Evolutionary conservation across 2,888 invertebrate genomes (phyloP).

Genomic region (Andricus curvator): DNA sequence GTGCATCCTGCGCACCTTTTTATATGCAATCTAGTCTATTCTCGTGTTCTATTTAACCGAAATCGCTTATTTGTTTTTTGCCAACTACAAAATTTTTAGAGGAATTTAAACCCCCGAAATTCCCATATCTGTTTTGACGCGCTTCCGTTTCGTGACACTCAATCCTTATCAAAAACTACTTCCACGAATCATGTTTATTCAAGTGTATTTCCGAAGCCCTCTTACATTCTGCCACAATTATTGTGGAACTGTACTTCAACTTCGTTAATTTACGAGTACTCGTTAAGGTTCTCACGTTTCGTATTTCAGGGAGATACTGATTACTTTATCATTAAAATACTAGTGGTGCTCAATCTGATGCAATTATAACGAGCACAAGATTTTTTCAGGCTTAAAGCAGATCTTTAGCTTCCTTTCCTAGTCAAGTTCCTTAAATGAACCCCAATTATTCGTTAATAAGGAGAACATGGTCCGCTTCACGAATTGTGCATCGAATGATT

Average conservation of each 20-base stretch:
- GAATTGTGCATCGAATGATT: neutral
- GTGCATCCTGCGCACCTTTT: too few relatives aligned
- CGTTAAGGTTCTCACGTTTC: slow-evolving; percentile 57
- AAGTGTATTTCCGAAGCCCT: neutral
- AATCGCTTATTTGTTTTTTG: too few relatives aligned
- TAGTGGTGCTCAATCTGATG: slow-evolving; percentile 20
- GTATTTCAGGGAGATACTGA: slow-evolving; percentile 35
- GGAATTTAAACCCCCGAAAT: neutral
- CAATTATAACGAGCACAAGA: slow-evolving; percentile 22
- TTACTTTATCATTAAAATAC: slow-evolving; percentile 35
- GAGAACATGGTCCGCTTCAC: neutral
- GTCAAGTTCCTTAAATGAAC: slow-evolving; percentile 3
- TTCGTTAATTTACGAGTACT: slow-evolving; percentile 56
- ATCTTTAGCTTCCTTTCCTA: slow-evolving; percentile 17
- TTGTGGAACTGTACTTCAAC: slow-evolving; percentile 55
- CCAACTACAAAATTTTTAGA: neutral
- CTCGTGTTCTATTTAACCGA: too few relatives aligned
- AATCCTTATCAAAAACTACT: neutral
- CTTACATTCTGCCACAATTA: slow-evolving; percentile 56
- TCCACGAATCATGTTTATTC: neutral
- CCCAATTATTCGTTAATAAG: slow-evolving; percentile 27
- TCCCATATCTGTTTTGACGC: neutral
- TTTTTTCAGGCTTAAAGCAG: neutral
- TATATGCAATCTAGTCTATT: too few relatives aligned
- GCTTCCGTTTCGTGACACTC: neutral